phyloP scores from a whole-genome alignment of 2,888 invertebrate genomes.

The Aplocera efformata region DNA sequence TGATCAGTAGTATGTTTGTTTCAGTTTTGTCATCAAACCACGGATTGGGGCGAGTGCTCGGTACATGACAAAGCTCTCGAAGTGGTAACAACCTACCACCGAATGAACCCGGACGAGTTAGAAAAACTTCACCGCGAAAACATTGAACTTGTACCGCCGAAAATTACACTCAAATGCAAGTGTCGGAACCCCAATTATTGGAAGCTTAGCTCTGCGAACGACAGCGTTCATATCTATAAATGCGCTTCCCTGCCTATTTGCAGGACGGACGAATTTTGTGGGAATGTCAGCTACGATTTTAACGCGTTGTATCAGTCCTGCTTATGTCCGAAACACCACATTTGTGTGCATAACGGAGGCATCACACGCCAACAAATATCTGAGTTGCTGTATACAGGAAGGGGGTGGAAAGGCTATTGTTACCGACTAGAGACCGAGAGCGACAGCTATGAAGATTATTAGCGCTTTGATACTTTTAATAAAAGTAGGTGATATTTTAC shows the following conservation, averaged over 20 bases:
- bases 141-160: conserved; percentile 61
- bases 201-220: conserved; percentile 50
- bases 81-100: conserved; percentile 48
- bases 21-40: conserved; percentile 76
- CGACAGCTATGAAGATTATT: conserved; percentile 55
- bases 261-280: conserved; percentile 80
- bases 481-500: no score
- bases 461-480: conserved; percentile 12
- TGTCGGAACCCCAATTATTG: conserved; percentile 77
- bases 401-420: conserved; percentile 80
- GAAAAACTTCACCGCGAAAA: conserved; percentile 61
- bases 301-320: conserved; percentile 83
- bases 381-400: conserved; percentile 79
- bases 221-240: conserved; percentile 50
- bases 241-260: conserved; percentile 78
- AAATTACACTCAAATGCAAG: conserved; percentile 67
- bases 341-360: conserved; percentile 79
- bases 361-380: conserved; percentile 62
- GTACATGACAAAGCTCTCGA: conserved; percentile 54
- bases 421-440: conserved; percentile 46
- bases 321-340: conserved; percentile 80
- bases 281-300: conserved; percentile 79
- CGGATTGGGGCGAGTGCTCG: conserved; percentile 58
- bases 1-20: no score
- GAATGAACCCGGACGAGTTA: conserved; percentile 62